These are phyloP conservation scores for Parasteatoda lunata DNA, from an alignment of 2,888 invertebrate genomes.

Conservation along the genomic window DNA sequence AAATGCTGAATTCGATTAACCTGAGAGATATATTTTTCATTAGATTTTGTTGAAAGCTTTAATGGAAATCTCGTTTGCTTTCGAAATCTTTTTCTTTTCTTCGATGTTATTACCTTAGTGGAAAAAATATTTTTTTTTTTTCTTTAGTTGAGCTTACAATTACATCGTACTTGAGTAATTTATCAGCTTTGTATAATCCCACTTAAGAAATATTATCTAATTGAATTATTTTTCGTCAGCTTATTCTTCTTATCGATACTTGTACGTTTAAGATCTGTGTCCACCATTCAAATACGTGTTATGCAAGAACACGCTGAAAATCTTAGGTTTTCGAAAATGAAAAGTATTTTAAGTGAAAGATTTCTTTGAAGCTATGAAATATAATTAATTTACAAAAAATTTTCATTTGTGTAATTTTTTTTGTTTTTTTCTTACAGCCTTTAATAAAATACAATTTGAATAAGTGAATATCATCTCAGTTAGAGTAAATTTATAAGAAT, in stretches of 20 bases:
- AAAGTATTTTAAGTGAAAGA: too few relatives aligned
- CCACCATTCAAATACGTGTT: too few relatives aligned
- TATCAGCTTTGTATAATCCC: neutral
- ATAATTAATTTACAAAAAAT: too few relatives aligned
- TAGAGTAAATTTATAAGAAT: too few relatives aligned
- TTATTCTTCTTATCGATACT: neutral
- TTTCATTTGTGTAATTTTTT: too few relatives aligned
- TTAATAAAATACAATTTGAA: too few relatives aligned
- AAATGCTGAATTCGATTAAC: constrained; percentile 39
- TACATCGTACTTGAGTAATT: neutral
- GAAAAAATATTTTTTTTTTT: neutral
- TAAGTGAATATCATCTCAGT: too few relatives aligned
- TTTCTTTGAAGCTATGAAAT: too few relatives aligned
- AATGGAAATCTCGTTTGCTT: constrained; percentile 6
- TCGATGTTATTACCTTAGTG: neutral
- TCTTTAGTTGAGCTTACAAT: neutral
- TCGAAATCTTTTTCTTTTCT: neutral
- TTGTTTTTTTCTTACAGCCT: too few relatives aligned
- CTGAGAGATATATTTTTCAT: constrained; percentile 23
- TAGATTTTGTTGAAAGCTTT: constrained; percentile 12
- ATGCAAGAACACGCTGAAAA: too few relatives aligned
- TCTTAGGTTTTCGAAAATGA: too few relatives aligned
- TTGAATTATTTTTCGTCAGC: neutral
- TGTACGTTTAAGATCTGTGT: too few relatives aligned
- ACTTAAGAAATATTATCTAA: neutral